A percentile compares a stretch with the other conserved stretches of the same genome.
Evolutionary conservation across 2,113 vertebrate genomes (phyloP).

Genomic region (Glaucidium brasilianum): DNA sequence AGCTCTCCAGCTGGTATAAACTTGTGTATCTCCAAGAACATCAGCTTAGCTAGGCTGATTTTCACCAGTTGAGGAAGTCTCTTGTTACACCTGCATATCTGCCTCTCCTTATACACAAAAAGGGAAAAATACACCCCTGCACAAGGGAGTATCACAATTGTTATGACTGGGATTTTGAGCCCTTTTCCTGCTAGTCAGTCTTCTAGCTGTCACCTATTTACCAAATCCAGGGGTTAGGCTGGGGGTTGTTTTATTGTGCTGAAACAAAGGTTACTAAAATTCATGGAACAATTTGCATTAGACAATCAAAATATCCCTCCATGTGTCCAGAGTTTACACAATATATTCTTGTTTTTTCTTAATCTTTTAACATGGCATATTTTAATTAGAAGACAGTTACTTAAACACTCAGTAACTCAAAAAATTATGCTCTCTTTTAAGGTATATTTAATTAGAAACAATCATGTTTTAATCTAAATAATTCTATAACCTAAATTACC

Average conservation of each 20-base stretch:
- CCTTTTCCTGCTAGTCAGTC: background rate
- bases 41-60: background rate
- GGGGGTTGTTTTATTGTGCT: background rate
- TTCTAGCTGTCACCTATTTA: background rate
- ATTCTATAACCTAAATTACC: background rate
- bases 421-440: background rate
- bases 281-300: background rate
- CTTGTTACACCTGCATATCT: background rate
- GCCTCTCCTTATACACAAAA: background rate
- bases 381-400: background rate
- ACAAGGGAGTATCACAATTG: too few species aligned
- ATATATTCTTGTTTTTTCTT: background rate
- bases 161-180: background rate
- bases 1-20: background rate
- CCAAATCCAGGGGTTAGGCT: fast-evolving
- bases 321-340: background rate
- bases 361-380: fast-evolving
- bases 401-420: background rate
- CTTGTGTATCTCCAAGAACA: background rate
- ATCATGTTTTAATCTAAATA: background rate
- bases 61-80: background rate
- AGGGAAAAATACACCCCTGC: background rate
- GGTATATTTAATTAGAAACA: background rate
- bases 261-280: background rate
- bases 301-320: background rate